Conservation (phyloP, 2,113 vertebrate genomes). For the Saimiri boliviensis region DNA sequence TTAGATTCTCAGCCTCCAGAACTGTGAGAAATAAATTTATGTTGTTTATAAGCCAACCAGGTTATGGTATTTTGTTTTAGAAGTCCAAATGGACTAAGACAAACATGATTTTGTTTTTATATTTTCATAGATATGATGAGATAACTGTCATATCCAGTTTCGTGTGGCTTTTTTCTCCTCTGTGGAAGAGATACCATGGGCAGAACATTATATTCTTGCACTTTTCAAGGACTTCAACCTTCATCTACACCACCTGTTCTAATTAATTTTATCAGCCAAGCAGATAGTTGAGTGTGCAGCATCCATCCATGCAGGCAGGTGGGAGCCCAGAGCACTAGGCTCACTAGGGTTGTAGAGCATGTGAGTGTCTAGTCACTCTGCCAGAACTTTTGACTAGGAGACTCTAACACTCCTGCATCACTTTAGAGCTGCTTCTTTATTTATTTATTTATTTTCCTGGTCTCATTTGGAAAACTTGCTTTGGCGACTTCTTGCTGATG, state of each 20-base stretch:
- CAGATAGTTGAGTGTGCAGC: background rate
- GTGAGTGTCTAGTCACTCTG: background rate
- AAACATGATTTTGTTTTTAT: background rate
- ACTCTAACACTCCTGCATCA: background rate
- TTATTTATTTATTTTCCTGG: background rate
- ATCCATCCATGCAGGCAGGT: background rate
- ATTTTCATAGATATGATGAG: constrained; percentile 22
- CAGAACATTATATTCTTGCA: background rate
- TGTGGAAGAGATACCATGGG: background rate
- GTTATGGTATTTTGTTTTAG: background rate
- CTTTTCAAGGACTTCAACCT: constrained; percentile 4
- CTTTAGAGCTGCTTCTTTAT: background rate
- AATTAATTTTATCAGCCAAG: background rate
- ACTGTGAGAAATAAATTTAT: background rate
- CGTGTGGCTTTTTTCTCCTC: background rate
- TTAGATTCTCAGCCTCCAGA: background rate
- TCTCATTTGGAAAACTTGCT: constrained; percentile 15
- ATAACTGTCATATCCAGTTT: background rate
- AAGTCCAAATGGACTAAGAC: background rate
- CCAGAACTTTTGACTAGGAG: background rate
- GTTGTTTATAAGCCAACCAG: background rate
- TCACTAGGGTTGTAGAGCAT: background rate
- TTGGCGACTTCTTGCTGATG: background rate
- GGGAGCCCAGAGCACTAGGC: background rate
- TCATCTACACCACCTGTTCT: background rate